Conservation (phyloP, 2,888 invertebrate genomes). For the Falcaria lacertinaria region DNA sequence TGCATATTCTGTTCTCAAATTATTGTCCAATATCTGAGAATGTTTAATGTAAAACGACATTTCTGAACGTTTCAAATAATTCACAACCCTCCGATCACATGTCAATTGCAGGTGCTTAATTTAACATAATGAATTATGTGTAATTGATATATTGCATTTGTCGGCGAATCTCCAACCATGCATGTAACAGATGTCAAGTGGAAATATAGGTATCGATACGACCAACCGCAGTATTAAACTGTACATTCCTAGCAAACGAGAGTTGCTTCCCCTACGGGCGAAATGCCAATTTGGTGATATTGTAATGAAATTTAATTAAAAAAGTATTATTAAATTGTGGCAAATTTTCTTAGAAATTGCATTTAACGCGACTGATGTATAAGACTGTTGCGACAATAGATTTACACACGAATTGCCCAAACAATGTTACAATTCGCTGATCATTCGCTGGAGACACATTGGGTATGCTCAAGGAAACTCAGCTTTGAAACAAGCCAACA, state of each 20-base stretch:
- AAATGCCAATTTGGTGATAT: slow-evolving; percentile 68
- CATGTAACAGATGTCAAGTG: slow-evolving; percentile 9
- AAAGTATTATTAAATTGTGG: slow-evolving; percentile 67
- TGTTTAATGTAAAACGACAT: no score
- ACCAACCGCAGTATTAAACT: slow-evolving; percentile 63
- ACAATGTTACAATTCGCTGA: slow-evolving; percentile 5
- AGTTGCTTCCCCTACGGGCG: slow-evolving; percentile 30
- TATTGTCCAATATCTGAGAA: no score
- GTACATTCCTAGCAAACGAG: slow-evolving; percentile 74
- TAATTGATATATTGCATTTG: slow-evolving; percentile 28
- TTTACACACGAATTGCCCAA: slow-evolving; percentile 3
- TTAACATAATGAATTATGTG: slow-evolving; percentile 11
- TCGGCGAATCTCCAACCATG: slow-evolving; percentile 32
- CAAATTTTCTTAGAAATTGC: slow-evolving; percentile 46
- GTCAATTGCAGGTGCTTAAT: slow-evolving; percentile 32
- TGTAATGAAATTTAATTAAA: slow-evolving; percentile 48
- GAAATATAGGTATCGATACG: slow-evolving; percentile 27
- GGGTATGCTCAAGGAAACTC: not conserved
- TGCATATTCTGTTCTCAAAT: no score
- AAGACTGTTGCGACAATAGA: slow-evolving; percentile 65
- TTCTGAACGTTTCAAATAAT: no score
- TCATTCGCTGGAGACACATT: not conserved
- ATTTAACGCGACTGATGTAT: slow-evolving; percentile 61
- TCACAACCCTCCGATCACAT: slow-evolving; percentile 14
- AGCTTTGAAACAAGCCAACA: not conserved